phyloP scores from a whole-genome alignment of 2,113 vertebrate species.

The Mystacornis crossleyi region DNA sequence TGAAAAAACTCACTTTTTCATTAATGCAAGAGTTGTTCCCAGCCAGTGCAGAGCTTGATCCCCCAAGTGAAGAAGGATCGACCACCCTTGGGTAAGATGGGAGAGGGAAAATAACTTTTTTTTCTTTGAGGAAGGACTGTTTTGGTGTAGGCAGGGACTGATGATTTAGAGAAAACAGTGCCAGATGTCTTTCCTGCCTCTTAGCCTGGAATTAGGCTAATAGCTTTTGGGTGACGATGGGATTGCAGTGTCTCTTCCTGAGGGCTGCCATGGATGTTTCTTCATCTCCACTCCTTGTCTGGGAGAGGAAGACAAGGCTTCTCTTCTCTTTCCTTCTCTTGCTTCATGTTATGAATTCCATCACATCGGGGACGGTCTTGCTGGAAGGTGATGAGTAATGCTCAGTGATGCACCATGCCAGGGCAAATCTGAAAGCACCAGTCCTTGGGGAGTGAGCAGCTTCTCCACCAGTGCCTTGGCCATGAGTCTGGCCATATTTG shows the following conservation, averaged over 20 bases:
- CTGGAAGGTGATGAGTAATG: background rate
- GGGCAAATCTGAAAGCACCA: background rate
- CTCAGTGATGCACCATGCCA: background rate
- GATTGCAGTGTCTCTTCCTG: background rate
- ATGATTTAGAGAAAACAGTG: background rate
- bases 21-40: background rate
- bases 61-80: accelerated
- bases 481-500: background rate
- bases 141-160: background rate
- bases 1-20: background rate
- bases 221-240: background rate
- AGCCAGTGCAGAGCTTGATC: background rate
- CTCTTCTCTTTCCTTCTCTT: background rate
- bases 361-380: background rate
- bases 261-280: background rate
- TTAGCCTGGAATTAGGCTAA: background rate
- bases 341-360: background rate
- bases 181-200: background rate
- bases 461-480: background rate
- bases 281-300: background rate
- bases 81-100: background rate
- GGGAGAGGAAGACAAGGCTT: background rate
- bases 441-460: background rate
- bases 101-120: background rate
- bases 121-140: background rate